Evolutionary conservation across 2,113 vertebrate species (phyloP), one percentile per base, ranked within the genome.

Genomic region (Zosterops borbonicus): DNA sequence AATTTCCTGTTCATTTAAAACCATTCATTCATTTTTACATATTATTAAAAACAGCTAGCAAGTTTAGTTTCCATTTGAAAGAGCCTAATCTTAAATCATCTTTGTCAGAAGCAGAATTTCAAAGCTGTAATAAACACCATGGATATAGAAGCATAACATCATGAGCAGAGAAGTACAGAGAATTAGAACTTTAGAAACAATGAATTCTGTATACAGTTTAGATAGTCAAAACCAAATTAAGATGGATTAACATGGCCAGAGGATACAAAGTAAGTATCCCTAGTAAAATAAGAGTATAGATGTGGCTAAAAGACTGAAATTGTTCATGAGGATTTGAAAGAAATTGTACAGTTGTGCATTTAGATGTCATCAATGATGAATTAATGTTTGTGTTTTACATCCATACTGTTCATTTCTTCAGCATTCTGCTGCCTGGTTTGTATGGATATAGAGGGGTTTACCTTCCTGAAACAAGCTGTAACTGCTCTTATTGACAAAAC

Each of bases 1-100:
- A 71, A 89, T 83, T 87, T 94, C 81, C 86, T 86, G 59, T 83
- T 82, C 12, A 3, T 84, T 91, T 71, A 83, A 76, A 94, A 87
- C 19, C 18, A 42, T 76, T 89, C 80, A 29, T 76, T 87, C 62
- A 25, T 55, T 84, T 87, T 62, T 70, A 83, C 65, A 58, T 87
- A 49, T 42, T 76, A 91, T 35, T 90, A 52, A 62, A 83, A 90
- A 62, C 28, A 75, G 35, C 12, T 81, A 74, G 58, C 15, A 67
- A 84, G 44, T 91, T 82, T 35, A 50, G 41, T 39, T 86, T 75
- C 68, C 42, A 41, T 85, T 82, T 87, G 69, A 83, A 87, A 68
- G 33, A 81, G n/a, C 33, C 20, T 81, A 87, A 95, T 87, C 84
- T 86, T 83, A 86, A 90, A 25, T 37, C 5, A 5, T 47, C 74